Base-by-base conservation (phyloP, 2,797 vertebrate genomes). In the Sorex maritimensis region DNA sequence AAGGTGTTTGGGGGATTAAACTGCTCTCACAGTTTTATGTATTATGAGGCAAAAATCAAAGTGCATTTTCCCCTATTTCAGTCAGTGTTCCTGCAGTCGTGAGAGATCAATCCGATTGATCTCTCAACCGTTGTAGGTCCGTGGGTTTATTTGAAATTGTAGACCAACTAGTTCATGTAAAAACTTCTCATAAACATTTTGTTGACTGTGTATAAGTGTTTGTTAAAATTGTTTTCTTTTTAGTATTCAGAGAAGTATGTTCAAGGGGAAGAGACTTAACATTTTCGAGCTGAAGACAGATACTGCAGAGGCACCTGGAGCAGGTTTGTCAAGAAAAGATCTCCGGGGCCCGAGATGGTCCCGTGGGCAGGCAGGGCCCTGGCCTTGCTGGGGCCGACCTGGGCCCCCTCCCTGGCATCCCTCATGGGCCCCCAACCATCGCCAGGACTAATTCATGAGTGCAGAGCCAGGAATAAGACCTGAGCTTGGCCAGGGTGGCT, bases 241-340 rank as follows among this genome's bases (percentile, higher is more conserved):
- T 96, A 96, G 79, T 98, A 94, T 97, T 95, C 99, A 98, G 97
- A 98, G 38, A 97, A 95, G 44, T 88, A 92, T 98, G 58, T 98
- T 98, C 89, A 92, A 87, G 46, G 97, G 97, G 71, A 99, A 96
- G 97, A 99, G 98, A 94, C 98, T 99, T 34, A 98, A 98, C 95
- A 98, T 99, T 97, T 99, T 99, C 95, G 96, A 98, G 26, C 86
- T 46, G 77, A 26, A 97, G 80, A 81, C 98, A 86, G 95, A 97
- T 96, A 86, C 96, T 67, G 95, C 97, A 93, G 92, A 79, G 0
- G 86, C 97, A 38, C 91, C 97, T 85, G 65, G 98, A 96, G 92
- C 97, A 97, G 98, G 99, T 99, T 98, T 98, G 97, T 98, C 82
- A 91, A 88, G 86, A 91, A 67, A 28, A 52, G 49, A 52, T 8